phyloP scores from a whole-genome alignment of 2,888 invertebrate genomes.

The Orthosia gracilis region DNA sequence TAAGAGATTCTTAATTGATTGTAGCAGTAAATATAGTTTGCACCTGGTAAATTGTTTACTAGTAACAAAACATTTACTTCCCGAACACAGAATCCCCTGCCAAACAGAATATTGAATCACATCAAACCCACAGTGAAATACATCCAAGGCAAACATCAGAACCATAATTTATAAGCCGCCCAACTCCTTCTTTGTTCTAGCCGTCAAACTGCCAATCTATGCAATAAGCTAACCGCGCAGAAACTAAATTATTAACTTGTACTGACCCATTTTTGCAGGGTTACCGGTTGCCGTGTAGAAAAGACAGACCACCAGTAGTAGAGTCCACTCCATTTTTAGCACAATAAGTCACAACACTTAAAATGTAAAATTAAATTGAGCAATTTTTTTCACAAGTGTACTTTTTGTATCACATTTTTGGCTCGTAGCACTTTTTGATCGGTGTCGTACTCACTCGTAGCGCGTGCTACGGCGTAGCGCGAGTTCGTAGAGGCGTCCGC shows the following conservation, averaged over 20 bases:
- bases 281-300: slow-evolving; percentile 79
- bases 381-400: slow-evolving; percentile 70
- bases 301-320: slow-evolving; percentile 73
- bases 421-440: slow-evolving; percentile 72
- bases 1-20: neutral
- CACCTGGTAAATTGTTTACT: slow-evolving; percentile 6
- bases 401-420: slow-evolving; percentile 78
- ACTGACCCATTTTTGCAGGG: slow-evolving; percentile 90
- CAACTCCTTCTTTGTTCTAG: slow-evolving; percentile 77
- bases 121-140: slow-evolving; percentile 54
- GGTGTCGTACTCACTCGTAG: slow-evolving; percentile 72
- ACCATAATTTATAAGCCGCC: slow-evolving; percentile 60
- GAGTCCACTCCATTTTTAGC: slow-evolving; percentile 83
- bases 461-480: slow-evolving; percentile 70
- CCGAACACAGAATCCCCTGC: neutral
- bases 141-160: slow-evolving; percentile 61
- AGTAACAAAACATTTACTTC: neutral
- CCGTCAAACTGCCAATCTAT: slow-evolving; percentile 79
- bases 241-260: slow-evolving; percentile 82
- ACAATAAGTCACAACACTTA: slow-evolving; percentile 70
- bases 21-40: neutral
- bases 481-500: slow-evolving; percentile 76
- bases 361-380: slow-evolving; percentile 70
- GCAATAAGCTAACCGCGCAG: slow-evolving; percentile 75
- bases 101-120: slow-evolving; percentile 55